phyloP scores from a whole-genome alignment of 2,113 vertebrate genomes.

The Pheucticus melanocephalus region DNA sequence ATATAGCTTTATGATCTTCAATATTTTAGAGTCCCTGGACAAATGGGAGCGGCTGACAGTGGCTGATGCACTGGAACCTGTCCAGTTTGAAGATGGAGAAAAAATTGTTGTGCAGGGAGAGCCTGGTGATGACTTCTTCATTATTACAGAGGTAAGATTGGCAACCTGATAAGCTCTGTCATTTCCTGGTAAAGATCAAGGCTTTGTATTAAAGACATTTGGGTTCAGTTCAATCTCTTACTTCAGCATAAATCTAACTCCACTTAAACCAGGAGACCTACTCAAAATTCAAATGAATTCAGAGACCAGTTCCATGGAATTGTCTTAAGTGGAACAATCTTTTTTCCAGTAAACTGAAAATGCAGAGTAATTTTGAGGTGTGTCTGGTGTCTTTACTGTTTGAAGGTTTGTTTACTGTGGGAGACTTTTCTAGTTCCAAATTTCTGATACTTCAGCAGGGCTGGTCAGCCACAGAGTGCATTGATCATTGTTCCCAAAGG shows the following conservation, averaged over 20 bases:
- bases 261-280: not conserved
- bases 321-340: not conserved
- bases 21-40: constrained; percentile 87
- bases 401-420: not conserved
- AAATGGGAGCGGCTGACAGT: constrained; percentile 97
- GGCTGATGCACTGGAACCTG: constrained; percentile 92
- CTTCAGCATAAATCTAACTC: not conserved
- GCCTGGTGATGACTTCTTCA: constrained; percentile 94
- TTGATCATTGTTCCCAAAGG: not conserved
- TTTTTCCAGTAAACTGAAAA: not conserved
- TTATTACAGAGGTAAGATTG: constrained; percentile 91
- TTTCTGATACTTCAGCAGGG: not conserved
- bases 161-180: not conserved
- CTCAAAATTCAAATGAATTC: not conserved
- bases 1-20: constrained; percentile 14
- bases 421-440: not conserved
- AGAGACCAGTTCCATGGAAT: not conserved
- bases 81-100: constrained; percentile 96
- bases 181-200: constrained; percentile 21
- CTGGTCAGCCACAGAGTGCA: not conserved
- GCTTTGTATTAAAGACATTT: not conserved
- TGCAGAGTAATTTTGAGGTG: not conserved
- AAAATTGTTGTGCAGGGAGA: constrained; percentile 97
- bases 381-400: not conserved
- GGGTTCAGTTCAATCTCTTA: not conserved